Base-by-base conservation (phyloP, 1,140 invertebrate genomes). In the Streblospio benedicti region DNA sequence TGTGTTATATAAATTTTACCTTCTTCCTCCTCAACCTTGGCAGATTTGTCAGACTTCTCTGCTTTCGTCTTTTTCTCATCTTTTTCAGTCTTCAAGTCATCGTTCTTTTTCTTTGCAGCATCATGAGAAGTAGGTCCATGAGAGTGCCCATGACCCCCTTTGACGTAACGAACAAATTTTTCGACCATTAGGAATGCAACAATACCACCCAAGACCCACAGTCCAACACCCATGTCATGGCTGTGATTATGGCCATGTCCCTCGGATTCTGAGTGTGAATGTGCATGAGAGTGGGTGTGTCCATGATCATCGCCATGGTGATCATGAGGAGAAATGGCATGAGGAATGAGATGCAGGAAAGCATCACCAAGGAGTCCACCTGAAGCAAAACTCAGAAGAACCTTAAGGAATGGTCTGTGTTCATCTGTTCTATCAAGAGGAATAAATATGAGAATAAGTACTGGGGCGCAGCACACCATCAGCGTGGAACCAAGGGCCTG, bases 281-380 rank as follows among this genome's bases (percentile, higher is more conserved):
- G 81, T 2, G 68, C 70, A 67, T 87, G 83, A 16, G 72, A 61
- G 67, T 85, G 83, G 16, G 75, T 79, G 67, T 81, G 76, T 28
- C 78, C 75, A 47, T 81, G 78, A 25, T 63, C 69, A 23, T 63
- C 62, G 14, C 67, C 65, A 60, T 25, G 25, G 27, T 69, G 80
- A 52, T 28, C 66, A 59, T 77, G 71, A 23, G 86, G 83, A 38
- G 85, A 79, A 1, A 94, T 81, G 18, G 93, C 91, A 81, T 97
- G 93, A 33, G 94, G 94, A 72, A 97, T 97, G 27, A 97, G 79
- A 82, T 97, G 94, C 1, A 97, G 79, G 79, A 97, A 97, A 4
- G 94, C 93, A 82, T 97, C 94, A 6, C 93, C 94, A 1, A 97
- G 79, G 12, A 97, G 79, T 60, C 93, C 93, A 50, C 94, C 94